A percentile compares a stretch with the other conserved stretches of the same genome.
Evolutionary conservation across 2,113 vertebrate species (phyloP).

Genomic region (Gymnogyps californianus): DNA sequence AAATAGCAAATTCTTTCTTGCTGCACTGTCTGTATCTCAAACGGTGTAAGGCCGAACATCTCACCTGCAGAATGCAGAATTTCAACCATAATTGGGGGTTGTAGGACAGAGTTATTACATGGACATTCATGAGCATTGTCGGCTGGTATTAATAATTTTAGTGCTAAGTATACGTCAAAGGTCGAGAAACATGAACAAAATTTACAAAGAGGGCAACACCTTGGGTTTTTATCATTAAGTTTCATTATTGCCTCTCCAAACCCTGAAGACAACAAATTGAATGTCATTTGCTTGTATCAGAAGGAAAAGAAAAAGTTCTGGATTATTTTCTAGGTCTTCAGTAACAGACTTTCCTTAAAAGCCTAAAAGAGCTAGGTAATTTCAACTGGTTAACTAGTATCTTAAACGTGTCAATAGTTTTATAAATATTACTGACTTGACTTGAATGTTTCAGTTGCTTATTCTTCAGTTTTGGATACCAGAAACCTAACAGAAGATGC

Average conservation of each 20-base stretch:
- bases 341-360: neutral
- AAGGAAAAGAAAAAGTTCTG: neutral
- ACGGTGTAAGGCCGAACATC: neutral
- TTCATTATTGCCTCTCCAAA: neutral
- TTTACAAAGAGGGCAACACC: neutral
- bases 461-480: neutral
- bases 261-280: neutral
- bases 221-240: neutral
- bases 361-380: neutral
- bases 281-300: neutral
- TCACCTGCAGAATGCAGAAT: neutral
- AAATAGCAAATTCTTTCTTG: no score
- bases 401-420: neutral
- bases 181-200: neutral
- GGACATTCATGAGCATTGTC: neutral
- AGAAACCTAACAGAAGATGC: neutral
- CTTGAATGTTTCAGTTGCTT: neutral
- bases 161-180: neutral
- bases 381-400: neutral
- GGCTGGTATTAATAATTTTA: neutral
- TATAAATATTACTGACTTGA: neutral
- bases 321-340: neutral
- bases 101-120: neutral
- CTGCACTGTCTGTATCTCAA: accelerated
- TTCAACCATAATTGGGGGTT: accelerated